Evolutionary conservation across 2,888 invertebrate genomes (phyloP).

Genomic region (Anagyrus pseudococci): DNA sequence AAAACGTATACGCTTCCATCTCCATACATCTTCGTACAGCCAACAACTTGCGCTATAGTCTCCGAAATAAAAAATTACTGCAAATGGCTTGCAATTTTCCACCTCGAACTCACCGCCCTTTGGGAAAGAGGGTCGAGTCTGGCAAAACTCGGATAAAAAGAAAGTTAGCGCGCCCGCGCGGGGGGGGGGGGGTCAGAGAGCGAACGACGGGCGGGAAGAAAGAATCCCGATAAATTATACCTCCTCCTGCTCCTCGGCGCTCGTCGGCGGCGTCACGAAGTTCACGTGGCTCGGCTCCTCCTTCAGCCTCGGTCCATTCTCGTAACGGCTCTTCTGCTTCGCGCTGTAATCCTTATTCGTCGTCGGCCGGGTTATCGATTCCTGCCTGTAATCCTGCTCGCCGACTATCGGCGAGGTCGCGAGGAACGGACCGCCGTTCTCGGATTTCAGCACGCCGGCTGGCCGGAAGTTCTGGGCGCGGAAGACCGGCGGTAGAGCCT

Average conservation of each 20-base stretch:
- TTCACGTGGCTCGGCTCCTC: constrained; percentile 39
- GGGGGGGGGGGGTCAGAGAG: too few species aligned
- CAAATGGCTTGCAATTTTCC: too few species aligned
- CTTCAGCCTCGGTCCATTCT: constrained; percentile 41
- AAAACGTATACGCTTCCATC: too few species aligned
- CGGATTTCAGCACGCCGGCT: constrained; percentile 14
- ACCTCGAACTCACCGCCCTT: too few species aligned
- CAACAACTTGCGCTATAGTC: too few species aligned
- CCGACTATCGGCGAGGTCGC: constrained; percentile 5
- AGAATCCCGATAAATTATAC: constrained; percentile 2
- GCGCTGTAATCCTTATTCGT: constrained; percentile 35
- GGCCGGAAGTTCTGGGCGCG: constrained; percentile 49
- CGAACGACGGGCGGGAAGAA: too few species aligned
- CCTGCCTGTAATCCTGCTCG: constrained; percentile 41
- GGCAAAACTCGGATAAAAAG: too few species aligned
- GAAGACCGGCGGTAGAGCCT: constrained; percentile 53
- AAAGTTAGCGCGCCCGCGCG: constrained; percentile 12
- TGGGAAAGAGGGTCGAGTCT: too few species aligned
- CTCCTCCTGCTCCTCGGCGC: constrained; percentile 42
- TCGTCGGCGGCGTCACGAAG: constrained; percentile 37
- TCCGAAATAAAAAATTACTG: too few species aligned
- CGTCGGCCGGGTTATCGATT: constrained; percentile 21
- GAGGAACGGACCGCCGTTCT: neutral
- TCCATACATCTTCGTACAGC: too few species aligned
- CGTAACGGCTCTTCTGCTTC: constrained; percentile 42